Conservation (phyloP, 2,113 vertebrate genomes). For the Alligator sinensis region DNA sequence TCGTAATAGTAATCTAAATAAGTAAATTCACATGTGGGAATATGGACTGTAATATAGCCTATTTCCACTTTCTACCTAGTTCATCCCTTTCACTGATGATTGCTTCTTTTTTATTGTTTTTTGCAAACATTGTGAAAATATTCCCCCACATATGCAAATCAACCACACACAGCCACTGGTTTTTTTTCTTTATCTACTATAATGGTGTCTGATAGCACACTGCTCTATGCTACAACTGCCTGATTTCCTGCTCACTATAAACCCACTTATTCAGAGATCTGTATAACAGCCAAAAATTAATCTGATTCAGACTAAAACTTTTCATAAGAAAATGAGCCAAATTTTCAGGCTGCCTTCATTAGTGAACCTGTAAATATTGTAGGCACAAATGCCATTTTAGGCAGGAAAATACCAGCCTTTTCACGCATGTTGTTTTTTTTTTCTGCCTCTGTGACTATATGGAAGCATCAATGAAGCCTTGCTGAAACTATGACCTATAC, state of each 20-base stretch:
- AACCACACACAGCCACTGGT: background rate
- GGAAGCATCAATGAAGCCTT: background rate
- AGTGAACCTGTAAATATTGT: background rate
- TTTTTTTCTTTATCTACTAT: background rate
- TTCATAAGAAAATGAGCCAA: background rate
- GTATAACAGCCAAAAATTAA: background rate
- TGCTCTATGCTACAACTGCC: background rate
- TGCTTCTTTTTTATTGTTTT: background rate
- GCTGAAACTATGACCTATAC: background rate
- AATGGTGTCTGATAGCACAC: background rate
- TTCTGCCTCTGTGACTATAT: background rate
- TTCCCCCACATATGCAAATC: background rate
- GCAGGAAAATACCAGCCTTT: background rate
- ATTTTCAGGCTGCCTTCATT: background rate
- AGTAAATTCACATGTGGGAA: background rate
- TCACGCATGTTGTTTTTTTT: background rate
- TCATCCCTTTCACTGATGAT: background rate
- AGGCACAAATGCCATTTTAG: background rate
- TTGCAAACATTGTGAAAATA: background rate
- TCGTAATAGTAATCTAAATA: background rate
- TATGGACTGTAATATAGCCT: background rate
- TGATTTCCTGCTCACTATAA: background rate
- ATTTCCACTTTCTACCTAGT: background rate
- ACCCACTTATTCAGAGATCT: background rate
- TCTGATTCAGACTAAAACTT: accelerated